Evolutionary conservation across 2,888 invertebrate genomes (phyloP).

Genomic region (Sericinus montela): DNA sequence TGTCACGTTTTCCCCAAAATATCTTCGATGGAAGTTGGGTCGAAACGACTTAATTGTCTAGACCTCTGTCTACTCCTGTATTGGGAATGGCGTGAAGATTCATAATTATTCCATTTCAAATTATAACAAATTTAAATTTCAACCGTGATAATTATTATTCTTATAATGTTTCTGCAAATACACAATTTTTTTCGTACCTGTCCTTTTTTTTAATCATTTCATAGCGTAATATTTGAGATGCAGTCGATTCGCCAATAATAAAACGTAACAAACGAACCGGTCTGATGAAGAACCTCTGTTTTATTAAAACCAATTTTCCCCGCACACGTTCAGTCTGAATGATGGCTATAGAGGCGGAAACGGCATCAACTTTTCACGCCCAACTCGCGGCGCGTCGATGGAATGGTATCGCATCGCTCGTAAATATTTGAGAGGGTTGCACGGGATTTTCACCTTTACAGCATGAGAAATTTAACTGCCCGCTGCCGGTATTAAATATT

Average conservation of each 20-base stretch:
- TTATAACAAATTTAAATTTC: too few species aligned
- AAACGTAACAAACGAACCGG: slow-evolving; percentile 6
- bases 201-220: too few species aligned
- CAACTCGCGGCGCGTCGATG: slow-evolving; percentile 28
- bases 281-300: slow-evolving; percentile 33
- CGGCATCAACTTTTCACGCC: slow-evolving; percentile 48
- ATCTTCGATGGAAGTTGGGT: too few species aligned
- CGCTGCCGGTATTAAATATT: background rate
- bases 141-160: too few species aligned
- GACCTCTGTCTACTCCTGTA: too few species aligned
- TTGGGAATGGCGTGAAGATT: too few species aligned
- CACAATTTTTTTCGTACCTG: too few species aligned
- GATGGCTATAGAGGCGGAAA: slow-evolving; percentile 32
- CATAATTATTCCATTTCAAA: too few species aligned
- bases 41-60: too few species aligned
- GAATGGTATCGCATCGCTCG: slow-evolving; percentile 40
- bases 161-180: background rate
- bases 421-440: slow-evolving; percentile 50
- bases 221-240: too few species aligned
- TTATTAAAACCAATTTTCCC: slow-evolving; percentile 45
- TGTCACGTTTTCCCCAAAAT: too few species aligned
- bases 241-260: background rate
- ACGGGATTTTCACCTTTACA: slow-evolving; percentile 24
- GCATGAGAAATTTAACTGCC: background rate
- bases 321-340: slow-evolving; percentile 13